phyloP scores from a whole-genome alignment of 2,797 vertebrate species.

The Zonotrichia albicollis region DNA sequence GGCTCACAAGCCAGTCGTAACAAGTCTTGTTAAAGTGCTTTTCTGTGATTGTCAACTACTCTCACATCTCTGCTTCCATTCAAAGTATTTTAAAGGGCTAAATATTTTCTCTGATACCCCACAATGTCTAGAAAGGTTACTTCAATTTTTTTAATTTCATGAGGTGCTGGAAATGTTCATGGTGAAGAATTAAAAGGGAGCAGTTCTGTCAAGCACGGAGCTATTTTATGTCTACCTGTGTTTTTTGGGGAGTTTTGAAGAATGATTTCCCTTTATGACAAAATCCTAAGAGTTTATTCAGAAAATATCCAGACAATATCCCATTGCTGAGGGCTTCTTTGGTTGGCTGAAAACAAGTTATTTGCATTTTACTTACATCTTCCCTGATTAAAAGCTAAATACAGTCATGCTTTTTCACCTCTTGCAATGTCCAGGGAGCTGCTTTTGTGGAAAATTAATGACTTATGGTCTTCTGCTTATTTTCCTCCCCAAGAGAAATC shows the following conservation, averaged over 20 bases:
- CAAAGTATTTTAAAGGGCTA: background rate
- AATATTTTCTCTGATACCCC: background rate
- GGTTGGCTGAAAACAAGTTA: background rate
- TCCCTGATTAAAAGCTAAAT: background rate
- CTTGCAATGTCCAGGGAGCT: background rate
- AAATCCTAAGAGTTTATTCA: background rate
- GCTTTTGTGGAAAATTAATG: background rate
- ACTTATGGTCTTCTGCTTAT: slow-evolving; percentile 11
- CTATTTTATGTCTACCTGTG: background rate
- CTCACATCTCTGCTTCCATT: background rate
- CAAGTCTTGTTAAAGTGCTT: slow-evolving; percentile 38
- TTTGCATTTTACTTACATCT: background rate
- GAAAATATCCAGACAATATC: background rate
- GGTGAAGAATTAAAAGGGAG: background rate
- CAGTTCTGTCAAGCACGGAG: background rate
- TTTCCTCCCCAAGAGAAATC: slow-evolving; percentile 85
- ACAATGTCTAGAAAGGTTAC: background rate
- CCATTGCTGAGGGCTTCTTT: background rate
- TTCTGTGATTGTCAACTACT: background rate
- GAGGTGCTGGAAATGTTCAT: background rate
- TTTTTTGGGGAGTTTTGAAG: background rate
- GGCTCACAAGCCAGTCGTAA: slow-evolving; percentile 19
- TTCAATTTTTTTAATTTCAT: background rate
- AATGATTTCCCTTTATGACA: background rate
- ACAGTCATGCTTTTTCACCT: background rate